Percentiles rank a stretch among this genome's conserved stretches.
Conservation (phyloP, 1,140 invertebrate genomes). For the honey bee (Apis mellifera) region DNA sequence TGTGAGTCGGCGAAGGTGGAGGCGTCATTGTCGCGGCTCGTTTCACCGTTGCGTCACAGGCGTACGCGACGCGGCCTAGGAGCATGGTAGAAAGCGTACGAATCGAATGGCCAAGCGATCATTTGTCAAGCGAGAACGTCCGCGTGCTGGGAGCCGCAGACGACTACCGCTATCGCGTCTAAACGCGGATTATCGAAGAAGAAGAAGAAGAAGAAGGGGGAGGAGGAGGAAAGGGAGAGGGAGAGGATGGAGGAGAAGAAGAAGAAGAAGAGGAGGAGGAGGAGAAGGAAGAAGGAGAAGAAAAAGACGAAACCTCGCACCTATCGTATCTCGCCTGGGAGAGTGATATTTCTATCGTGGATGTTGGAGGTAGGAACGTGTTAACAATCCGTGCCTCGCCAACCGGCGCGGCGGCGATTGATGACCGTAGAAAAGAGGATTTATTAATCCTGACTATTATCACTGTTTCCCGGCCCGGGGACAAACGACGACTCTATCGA, state of each 20-base stretch:
- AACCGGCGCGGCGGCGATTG: constrained; percentile 62
- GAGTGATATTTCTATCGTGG: constrained; percentile 73
- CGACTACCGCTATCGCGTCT: constrained; percentile 51
- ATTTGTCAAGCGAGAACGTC: constrained; percentile 69
- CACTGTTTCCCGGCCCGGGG: constrained; percentile 49
- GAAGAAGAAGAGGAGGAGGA: constrained; percentile 33
- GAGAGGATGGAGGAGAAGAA: constrained; percentile 25
- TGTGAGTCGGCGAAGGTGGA: constrained; percentile 58
- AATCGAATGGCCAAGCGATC: constrained; percentile 65
- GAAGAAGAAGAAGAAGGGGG: constrained; percentile 33
- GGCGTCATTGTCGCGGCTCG: constrained; percentile 64
- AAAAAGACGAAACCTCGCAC: constrained; percentile 50
- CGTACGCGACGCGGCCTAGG: constrained; percentile 7
- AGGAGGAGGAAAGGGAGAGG: background rate
- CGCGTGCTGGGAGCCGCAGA: constrained; percentile 33
- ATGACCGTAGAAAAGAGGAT: constrained; percentile 70
- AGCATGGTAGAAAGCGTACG: constrained; percentile 61
- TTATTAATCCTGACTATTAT: constrained; percentile 71
- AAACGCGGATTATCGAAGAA: constrained; percentile 61
- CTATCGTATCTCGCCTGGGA: constrained; percentile 63
- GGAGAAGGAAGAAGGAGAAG: background rate
- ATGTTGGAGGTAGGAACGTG: constrained; percentile 64
- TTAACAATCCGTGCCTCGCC: constrained; percentile 69
- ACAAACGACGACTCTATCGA: constrained; percentile 64
- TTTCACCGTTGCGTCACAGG: constrained; percentile 62